A percentile compares a stretch with the other conserved stretches of the same genome.
These are phyloP conservation scores for Turnix velox DNA, from an alignment of 2,113 vertebrate species.

Conservation along the genomic window DNA sequence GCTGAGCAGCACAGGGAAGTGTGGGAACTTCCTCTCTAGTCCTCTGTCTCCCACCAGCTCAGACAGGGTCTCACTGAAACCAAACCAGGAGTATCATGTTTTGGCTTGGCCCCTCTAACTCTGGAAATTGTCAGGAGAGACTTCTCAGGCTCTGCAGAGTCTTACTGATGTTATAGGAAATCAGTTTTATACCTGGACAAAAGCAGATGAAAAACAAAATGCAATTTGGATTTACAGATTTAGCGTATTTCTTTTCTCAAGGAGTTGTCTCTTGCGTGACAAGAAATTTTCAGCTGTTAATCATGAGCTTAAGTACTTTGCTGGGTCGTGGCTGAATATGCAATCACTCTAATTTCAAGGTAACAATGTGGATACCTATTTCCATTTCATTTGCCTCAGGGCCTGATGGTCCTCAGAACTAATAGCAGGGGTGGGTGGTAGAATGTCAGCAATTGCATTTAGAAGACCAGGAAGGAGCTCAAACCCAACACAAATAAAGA, in stretches of 20 bases:
- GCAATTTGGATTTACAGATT: background rate
- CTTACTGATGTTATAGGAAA: background rate
- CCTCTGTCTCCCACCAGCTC: background rate
- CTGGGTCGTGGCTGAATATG: background rate
- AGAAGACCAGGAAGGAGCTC: background rate
- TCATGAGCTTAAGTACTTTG: background rate
- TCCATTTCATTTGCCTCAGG: background rate
- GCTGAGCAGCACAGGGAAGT: background rate
- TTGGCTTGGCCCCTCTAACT: background rate
- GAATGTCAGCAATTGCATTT: background rate
- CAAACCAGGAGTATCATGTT: accelerated
- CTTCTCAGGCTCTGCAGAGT: background rate
- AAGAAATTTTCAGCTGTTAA: background rate
- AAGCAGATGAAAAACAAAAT: background rate
- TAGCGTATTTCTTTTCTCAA: background rate
- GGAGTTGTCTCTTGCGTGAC: background rate
- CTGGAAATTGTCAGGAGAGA: constrained; percentile 8
- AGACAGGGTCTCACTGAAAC: background rate
- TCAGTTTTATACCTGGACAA: background rate
- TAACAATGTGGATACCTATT: background rate
- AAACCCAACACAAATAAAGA: background rate
- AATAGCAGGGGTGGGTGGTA: accelerated
- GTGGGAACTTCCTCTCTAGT: background rate
- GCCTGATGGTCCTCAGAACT: background rate
- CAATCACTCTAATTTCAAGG: background rate